phyloP scores from a whole-genome alignment of 2,797 vertebrate species.

The Lacerta bilineata region DNA sequence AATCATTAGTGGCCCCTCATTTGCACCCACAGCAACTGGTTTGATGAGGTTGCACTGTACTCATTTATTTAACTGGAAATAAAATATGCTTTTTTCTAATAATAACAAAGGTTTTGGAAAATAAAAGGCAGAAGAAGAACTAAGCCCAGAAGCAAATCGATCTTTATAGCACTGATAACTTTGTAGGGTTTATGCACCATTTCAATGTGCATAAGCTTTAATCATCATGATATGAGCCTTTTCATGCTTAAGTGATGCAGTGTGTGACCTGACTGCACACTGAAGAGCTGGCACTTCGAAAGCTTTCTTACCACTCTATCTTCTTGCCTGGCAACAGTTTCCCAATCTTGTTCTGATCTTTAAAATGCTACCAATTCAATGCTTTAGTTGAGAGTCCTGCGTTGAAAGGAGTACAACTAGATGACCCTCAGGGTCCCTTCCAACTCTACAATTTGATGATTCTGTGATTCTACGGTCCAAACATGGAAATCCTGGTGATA shows the following conservation, averaged over 20 bases:
- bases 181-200: rapidly evolving
- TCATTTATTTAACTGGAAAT: constrained; percentile 15
- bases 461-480: constrained; percentile 22
- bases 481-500: constrained; percentile 16
- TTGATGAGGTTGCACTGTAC: background rate
- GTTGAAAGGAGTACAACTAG: too few species aligned
- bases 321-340: constrained; percentile 51
- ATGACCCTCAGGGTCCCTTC: too few species aligned
- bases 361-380: background rate
- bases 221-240: constrained; percentile 18
- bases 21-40: background rate
- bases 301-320: background rate
- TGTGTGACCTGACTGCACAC: constrained; percentile 39
- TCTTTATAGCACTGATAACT: constrained; percentile 29
- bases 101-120: constrained; percentile 22
- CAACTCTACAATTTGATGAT: too few species aligned
- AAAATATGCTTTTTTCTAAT: constrained; percentile 33
- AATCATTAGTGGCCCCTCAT: constrained; percentile 6
- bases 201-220: constrained; percentile 26
- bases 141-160: background rate
- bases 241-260: constrained; percentile 43
- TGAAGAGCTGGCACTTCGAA: constrained; percentile 28
- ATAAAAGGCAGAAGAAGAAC: constrained; percentile 1
- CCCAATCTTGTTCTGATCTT: constrained; percentile 14
- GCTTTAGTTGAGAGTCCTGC: background rate